These are phyloP conservation scores for Dioctria linearis DNA, from an alignment of 2,888 invertebrate genomes.

Conservation along the genomic window DNA sequence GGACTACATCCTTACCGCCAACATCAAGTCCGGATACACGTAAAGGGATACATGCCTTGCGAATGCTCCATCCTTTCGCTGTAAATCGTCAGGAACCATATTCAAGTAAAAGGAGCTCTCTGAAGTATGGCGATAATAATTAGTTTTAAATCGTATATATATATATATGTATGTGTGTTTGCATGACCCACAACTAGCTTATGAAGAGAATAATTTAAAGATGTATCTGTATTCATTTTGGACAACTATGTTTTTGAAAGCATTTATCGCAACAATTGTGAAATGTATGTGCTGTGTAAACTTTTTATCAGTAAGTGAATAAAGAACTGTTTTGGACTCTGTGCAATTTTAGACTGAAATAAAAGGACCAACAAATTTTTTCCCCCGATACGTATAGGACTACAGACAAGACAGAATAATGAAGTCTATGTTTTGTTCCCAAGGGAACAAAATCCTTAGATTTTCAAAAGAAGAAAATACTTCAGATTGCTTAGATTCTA, in stretches of 20 bases:
- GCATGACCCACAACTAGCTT: neutral
- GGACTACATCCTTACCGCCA: conserved; percentile 64
- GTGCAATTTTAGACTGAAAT: neutral
- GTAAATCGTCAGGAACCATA: neutral
- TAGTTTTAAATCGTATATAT: neutral
- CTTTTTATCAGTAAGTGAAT: conserved; percentile 25
- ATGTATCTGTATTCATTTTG: conserved; percentile 3
- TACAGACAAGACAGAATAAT: too few relatives aligned
- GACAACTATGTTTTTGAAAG: neutral
- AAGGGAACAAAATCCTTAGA: neutral
- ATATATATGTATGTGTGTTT: neutral
- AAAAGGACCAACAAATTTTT: neutral
- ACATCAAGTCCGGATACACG: conserved; percentile 43
- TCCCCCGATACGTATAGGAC: neutral
- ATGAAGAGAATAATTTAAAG: neutral
- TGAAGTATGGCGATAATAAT: conserved; percentile 32
- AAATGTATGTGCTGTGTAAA: conserved; percentile 31
- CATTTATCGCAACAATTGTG: neutral
- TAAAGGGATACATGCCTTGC: conserved; percentile 14
- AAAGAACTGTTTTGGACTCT: conserved; percentile 16
- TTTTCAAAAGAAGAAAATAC: neutral
- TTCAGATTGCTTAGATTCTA: neutral
- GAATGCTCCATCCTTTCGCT: conserved; percentile 46
- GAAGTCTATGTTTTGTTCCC: neutral
- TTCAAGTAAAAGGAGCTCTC: conserved; percentile 14